A percentile compares a stretch with the other conserved stretches of the same genome.
These are phyloP conservation scores for Microtus oregoni DNA, from an alignment of 2,113 vertebrate genomes.

Conservation along the genomic window DNA sequence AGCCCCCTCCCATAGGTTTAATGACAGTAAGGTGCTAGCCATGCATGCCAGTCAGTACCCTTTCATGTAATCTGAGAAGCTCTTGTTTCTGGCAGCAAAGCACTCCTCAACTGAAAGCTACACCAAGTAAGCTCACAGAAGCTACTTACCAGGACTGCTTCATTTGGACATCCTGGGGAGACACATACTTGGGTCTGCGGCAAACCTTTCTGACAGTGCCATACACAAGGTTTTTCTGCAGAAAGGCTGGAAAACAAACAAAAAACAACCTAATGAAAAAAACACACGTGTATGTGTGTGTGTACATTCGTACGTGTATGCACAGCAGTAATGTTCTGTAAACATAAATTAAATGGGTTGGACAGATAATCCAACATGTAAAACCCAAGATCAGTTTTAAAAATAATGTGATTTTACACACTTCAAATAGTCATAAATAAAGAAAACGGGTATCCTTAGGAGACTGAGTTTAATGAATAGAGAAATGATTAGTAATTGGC, in stretches of 20 bases:
- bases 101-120: neutral
- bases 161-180: conserved; percentile 88
- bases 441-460: conserved; percentile 73
- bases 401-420: conserved; percentile 67
- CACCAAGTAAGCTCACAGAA: neutral
- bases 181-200: conserved; percentile 93
- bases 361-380: conserved; percentile 59
- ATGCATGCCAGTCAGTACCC: too few relatives aligned
- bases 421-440: conserved; percentile 75
- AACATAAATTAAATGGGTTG: conserved; percentile 72
- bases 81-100: neutral
- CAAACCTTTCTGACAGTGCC: conserved; percentile 88
- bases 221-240: conserved; percentile 88
- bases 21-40: neutral
- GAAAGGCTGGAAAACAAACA: conserved; percentile 87
- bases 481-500: conserved; percentile 77
- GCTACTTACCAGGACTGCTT: conserved; percentile 71
- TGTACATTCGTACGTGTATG: too few relatives aligned
- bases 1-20: too few relatives aligned
- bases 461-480: conserved; percentile 73
- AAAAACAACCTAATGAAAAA: neutral
- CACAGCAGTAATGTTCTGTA: conserved; percentile 55
- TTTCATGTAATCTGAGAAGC: neutral
- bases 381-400: conserved; percentile 60
- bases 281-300: neutral